Conservation (phyloP, 2,113 vertebrate species). For the Ptilonorhynchus violaceus region DNA sequence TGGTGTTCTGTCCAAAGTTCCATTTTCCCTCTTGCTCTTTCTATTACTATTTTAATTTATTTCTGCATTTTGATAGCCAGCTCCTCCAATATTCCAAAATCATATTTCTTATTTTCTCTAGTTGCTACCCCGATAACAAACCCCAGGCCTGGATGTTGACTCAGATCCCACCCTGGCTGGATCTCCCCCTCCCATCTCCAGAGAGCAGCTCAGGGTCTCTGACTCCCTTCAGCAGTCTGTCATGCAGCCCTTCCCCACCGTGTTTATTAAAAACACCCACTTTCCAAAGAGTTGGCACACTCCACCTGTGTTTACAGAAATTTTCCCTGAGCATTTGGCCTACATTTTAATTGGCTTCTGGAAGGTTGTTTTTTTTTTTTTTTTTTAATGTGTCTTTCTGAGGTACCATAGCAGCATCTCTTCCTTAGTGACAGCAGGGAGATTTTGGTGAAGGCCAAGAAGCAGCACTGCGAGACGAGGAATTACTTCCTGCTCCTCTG, state of each 20-base stretch:
- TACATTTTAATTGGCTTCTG: slow-evolving; percentile 36
- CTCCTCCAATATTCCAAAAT: neutral
- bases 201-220: neutral
- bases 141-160: neutral
- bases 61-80: neutral
- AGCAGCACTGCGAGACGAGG: neutral
- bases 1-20: neutral
- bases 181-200: neutral
- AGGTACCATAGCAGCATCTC: neutral
- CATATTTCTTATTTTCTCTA: neutral
- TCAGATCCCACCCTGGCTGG: neutral
- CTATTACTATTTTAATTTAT: neutral
- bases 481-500: neutral
- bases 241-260: neutral
- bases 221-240: neutral
- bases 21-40: neutral
- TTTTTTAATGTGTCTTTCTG: neutral
- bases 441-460: neutral
- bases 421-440: neutral
- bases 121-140: neutral
- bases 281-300: neutral
- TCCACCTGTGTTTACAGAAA: slow-evolving; percentile 35
- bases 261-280: slow-evolving; percentile 10
- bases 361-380: neutral
- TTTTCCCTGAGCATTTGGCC: slow-evolving; percentile 45